These are phyloP conservation scores for Rhyacophila evoluta DNA, from an alignment of 2,888 invertebrate species.

Conservation along the genomic window DNA sequence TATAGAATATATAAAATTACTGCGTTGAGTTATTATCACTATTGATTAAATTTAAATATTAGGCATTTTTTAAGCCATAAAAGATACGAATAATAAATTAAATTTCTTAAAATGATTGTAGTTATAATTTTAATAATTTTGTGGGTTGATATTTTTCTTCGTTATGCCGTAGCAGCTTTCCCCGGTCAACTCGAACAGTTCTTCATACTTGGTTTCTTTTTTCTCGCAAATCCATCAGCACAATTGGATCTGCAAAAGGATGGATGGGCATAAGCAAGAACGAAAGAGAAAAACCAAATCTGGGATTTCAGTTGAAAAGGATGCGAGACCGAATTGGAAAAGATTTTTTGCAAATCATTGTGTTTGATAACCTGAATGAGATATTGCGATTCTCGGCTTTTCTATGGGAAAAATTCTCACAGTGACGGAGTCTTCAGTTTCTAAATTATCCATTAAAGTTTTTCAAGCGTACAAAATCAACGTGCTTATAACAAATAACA, in stretches of 20 bases:
- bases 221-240: constrained; percentile 25
- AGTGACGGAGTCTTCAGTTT: no score
- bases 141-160: no score
- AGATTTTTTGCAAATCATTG: constrained; percentile 55
- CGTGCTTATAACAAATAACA: no score
- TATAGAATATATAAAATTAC: no score
- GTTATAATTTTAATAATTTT: no score
- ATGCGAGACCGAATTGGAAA: constrained; percentile 52
- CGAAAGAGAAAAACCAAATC: constrained; percentile 48
- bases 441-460: no score
- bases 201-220: constrained; percentile 27
- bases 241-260: constrained; percentile 52
- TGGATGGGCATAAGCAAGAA: constrained; percentile 28
- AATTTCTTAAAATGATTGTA: no score
- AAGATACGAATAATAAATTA: no score
- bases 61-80: no score
- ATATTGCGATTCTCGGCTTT: constrained; percentile 43
- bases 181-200: neutral
- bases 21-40: no score
- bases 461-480: no score
- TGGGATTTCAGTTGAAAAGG: constrained; percentile 47
- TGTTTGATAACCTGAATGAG: constrained; percentile 55
- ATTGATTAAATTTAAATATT: no score
- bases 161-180: neutral
- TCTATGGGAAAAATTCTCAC: neutral